Conservation (phyloP, 2,797 vertebrate species). For the Pseudomugil gertrudae region DNA sequence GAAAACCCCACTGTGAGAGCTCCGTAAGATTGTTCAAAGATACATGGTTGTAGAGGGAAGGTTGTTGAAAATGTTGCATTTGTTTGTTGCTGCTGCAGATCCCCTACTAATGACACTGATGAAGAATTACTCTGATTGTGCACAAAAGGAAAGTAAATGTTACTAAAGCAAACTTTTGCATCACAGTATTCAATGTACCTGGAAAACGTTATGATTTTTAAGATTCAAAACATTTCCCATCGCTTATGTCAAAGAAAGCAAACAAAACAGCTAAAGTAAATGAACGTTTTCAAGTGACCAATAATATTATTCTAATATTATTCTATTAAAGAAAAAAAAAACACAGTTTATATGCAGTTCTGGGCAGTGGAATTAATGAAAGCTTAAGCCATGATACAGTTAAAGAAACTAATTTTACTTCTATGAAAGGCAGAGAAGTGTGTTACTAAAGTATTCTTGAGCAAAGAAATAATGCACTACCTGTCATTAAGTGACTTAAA, state of each 20-base stretch:
- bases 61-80: conserved; percentile 10
- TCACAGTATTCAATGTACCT: background rate
- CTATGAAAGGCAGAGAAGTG: conserved; percentile 4
- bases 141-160: background rate
- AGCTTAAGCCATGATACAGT: background rate
- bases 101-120: conserved; percentile 1
- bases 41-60: background rate
- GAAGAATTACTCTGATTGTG: background rate
- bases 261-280: background rate
- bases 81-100: conserved; percentile 5
- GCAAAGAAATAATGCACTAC: conserved; percentile 33
- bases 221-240: background rate
- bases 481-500: conserved; percentile 41
- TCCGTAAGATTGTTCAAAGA: conserved; percentile 9
- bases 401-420: background rate
- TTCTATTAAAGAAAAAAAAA: background rate
- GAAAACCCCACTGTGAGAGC: conserved; percentile 10
- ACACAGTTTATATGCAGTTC: background rate
- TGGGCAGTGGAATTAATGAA: background rate
- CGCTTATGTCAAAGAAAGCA: background rate
- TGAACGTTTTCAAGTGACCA: background rate
- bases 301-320: background rate
- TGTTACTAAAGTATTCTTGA: conserved; percentile 29
- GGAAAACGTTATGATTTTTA: background rate
- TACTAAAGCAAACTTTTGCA: background rate